Evolutionary conservation across 2,113 vertebrate genomes (phyloP).

Genomic region (Alligator sinensis): DNA sequence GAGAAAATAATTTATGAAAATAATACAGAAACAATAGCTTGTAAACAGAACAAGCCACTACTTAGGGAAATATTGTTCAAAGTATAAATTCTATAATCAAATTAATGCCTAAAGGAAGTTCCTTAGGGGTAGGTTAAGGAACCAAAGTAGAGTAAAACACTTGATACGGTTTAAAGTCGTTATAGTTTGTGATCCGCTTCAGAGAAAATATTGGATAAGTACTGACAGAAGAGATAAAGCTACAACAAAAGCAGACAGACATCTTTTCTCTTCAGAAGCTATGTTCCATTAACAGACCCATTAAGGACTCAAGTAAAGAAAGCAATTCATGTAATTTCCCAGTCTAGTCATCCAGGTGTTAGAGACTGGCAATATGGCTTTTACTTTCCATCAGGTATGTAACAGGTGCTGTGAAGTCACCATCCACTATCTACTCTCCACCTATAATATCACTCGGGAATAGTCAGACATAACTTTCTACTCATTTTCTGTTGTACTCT

Average conservation of each 20-base stretch:
- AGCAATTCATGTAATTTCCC: neutral
- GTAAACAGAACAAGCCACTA: neutral
- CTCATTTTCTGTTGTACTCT: neutral
- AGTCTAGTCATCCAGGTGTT: neutral
- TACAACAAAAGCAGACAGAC: neutral
- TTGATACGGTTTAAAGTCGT: neutral
- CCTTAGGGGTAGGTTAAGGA: neutral
- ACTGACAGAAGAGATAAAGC: neutral
- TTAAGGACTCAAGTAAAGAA: neutral
- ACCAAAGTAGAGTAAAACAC: neutral
- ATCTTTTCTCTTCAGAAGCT: neutral
- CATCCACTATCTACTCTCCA: neutral
- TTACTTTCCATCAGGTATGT: neutral
- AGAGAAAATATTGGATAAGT: neutral
- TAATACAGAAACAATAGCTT: neutral
- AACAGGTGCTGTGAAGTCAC: neutral
- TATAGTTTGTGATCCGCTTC: neutral
- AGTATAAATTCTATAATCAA: neutral
- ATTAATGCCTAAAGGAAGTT: neutral
- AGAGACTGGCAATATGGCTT: neutral
- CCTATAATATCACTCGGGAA: neutral
- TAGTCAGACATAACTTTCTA: neutral
- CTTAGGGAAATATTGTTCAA: neutral
- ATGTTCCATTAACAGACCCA: neutral
- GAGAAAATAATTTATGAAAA: neutral